Evolutionary conservation across 2,888 invertebrate genomes (phyloP), one percentile per base, ranked within the genome.

Genomic region (Melanophora roralis): DNA sequence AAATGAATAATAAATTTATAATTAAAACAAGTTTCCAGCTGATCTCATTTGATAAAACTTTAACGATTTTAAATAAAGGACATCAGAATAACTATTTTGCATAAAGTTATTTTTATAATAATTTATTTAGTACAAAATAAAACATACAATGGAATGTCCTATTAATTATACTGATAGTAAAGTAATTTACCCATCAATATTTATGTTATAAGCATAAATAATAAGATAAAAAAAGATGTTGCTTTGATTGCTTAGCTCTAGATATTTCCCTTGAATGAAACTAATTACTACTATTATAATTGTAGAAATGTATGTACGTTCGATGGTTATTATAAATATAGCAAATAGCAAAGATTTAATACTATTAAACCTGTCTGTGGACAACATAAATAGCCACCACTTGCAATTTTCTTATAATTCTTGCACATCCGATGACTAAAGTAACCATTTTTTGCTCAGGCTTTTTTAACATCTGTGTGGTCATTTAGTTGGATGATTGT

Each of bases 321-420:
- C 45, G 27, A 40, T 40, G 49, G 49, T 38, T 49, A 3, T 12
- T 8, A n/a, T n/a, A n/a, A n/a, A n/a, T n/a, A n/a, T n/a, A n/a
- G n/a, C 21, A 2, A n/a, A n/a, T 14, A 43, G 1, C 43, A 14
- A 9, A 40, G 49, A 71, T 34, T 11, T 5, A 43, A 43, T 21
- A n/a, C 14, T 57, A 49, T 69, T 57, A 53, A 79, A 67, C 57
- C 75, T 14, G 72, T 72, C 47, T 47, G 14, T 16, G 49, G 23
- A 27, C 6, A 23, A 27, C 6, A 23, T n/a, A 34, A 62, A 40
- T 12, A 45, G 6, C 27, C 49, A 71, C 73, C 76, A 76, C 80
- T 80, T 80, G 76, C 72, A 68, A 72, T 80, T 76, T 80, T 68
- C 68, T 69, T 64, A 76, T 76, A 73, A 76, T 76, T 76, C 75